Conservation (phyloP, 1,140 invertebrate genomes). For the Eufriesea mexicana region DNA sequence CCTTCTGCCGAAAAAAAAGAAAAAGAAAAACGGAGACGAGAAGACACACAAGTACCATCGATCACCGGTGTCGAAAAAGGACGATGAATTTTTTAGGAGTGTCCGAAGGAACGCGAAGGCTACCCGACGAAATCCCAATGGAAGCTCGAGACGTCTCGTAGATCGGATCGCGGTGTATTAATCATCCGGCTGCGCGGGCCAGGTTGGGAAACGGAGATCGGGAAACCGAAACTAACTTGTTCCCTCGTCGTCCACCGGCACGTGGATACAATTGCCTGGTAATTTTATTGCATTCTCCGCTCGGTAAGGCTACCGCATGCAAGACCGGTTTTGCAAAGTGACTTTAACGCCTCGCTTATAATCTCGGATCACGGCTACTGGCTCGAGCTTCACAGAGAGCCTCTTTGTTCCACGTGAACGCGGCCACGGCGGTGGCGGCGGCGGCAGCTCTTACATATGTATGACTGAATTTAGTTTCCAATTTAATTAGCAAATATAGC, state of each 20-base stretch:
- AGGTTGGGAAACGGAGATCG: not conserved
- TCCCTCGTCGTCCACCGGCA: constrained; percentile 25
- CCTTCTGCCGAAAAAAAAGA: not conserved
- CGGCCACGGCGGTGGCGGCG: not conserved
- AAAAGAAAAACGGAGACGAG: not conserved
- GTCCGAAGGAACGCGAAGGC: no score
- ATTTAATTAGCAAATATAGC: constrained; percentile 58
- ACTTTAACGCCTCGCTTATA: constrained; percentile 63
- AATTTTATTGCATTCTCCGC: constrained; percentile 54
- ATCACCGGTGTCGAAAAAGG: not conserved
- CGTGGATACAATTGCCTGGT: constrained; percentile 50
- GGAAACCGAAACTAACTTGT: constrained; percentile 16
- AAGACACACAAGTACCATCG: not conserved
- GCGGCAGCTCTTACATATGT: not conserved
- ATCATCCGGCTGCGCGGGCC: not conserved
- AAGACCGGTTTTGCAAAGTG: constrained; percentile 61
- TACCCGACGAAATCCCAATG: not conserved
- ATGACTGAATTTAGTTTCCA: constrained; percentile 35
- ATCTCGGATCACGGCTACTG: constrained; percentile 58
- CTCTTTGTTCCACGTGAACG: constrained; percentile 54
- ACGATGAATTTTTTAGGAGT: not conserved
- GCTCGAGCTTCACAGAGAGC: constrained; percentile 37
- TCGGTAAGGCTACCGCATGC: constrained; percentile 26
- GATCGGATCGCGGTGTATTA: not conserved
- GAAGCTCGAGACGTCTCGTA: not conserved